phyloP scores from a whole-genome alignment of 2,113 vertebrate species.

The Rissa tridactyla region DNA sequence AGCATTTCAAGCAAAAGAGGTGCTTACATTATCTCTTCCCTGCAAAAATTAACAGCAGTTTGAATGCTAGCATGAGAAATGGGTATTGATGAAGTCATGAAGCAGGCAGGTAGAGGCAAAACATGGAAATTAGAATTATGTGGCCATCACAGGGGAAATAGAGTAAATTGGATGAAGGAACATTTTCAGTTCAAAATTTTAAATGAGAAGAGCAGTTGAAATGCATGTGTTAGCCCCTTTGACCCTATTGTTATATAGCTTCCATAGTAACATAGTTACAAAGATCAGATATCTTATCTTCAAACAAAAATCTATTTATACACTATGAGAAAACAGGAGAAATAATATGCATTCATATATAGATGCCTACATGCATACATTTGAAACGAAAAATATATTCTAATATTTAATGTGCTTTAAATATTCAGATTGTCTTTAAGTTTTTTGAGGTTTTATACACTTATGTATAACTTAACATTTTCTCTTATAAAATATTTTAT shows the following conservation, averaged over 20 bases:
- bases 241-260: not conserved
- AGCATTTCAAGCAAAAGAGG: not conserved
- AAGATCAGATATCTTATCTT: not conserved
- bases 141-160: not conserved
- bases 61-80: not conserved
- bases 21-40: not conserved
- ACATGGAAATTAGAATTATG: not conserved
- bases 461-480: not conserved
- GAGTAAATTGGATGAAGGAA: not conserved
- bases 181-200: not conserved
- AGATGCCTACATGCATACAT: fast-evolving
- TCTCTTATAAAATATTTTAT: not conserved
- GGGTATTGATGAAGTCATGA: not conserved
- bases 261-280: not conserved
- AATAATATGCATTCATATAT: not conserved
- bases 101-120: not conserved
- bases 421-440: not conserved
- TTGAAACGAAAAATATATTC: not conserved
- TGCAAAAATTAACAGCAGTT: not conserved
- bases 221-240: not conserved
- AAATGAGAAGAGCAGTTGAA: not conserved
- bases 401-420: not conserved
- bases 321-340: not conserved
- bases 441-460: not conserved
- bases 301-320: not conserved